Conservation (phyloP, 2,888 invertebrate genomes). For the Dilophus febrilis region DNA sequence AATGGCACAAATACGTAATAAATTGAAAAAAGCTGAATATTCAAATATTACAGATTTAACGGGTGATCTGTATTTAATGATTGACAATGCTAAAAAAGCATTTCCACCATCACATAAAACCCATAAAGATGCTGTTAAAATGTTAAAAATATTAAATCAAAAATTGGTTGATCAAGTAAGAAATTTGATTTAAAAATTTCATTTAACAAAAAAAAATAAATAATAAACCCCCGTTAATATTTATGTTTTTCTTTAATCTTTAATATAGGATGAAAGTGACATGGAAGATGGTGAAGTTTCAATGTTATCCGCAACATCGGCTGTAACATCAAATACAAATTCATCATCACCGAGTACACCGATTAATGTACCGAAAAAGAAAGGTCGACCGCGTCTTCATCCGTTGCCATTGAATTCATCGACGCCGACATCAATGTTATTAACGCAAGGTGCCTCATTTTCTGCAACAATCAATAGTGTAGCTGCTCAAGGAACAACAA, state of each 20-base stretch:
- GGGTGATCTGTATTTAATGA: constrained; percentile 88
- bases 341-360: constrained; percentile 4
- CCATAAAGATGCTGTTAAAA: constrained; percentile 70
- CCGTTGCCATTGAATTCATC: constrained; percentile 4
- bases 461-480: constrained; percentile 11
- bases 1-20: constrained; percentile 73
- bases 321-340: not conserved
- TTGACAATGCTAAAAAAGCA: constrained; percentile 89
- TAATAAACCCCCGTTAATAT: too few species aligned
- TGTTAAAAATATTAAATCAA: constrained; percentile 69
- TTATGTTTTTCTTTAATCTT: too few species aligned
- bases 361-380: constrained; percentile 17
- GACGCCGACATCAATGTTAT: constrained; percentile 4
- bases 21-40: constrained; percentile 66
- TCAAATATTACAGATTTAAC: constrained; percentile 77
- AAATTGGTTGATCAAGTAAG: constrained; percentile 39
- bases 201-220: not conserved
- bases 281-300: constrained; percentile 13
- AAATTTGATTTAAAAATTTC: not conserved
- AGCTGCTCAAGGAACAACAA: not conserved
- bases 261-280: constrained; percentile 14
- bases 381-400: constrained; percentile 23
- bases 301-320: constrained; percentile 3
- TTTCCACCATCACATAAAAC: constrained; percentile 64
- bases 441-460: not conserved